Conservation (phyloP, 2,797 vertebrate species). For the Lemur catta region DNA sequence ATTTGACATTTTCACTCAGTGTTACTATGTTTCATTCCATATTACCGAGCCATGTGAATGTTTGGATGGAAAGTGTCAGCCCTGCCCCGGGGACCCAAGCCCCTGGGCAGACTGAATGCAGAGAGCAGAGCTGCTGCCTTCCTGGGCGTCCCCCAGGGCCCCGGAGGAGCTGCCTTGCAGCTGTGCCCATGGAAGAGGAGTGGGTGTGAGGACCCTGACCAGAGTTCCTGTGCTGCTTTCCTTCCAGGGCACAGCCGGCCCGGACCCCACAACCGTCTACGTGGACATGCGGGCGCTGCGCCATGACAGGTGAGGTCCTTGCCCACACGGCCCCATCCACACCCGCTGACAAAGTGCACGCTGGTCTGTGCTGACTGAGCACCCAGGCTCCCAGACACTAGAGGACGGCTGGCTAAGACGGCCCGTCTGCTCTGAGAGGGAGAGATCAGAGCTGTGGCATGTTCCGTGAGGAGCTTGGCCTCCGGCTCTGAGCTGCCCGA, state of each 20-base stretch:
- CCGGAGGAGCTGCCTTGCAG: neutral
- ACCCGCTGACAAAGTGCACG: neutral
- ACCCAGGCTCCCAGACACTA: rapidly evolving
- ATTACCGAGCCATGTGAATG: neutral
- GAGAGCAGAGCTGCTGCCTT: neutral
- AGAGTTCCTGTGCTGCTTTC: neutral
- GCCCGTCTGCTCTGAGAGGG: neutral
- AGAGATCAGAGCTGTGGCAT: neutral
- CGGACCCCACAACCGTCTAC: constrained; percentile 96
- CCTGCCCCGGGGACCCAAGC: neutral
- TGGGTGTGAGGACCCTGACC: neutral
- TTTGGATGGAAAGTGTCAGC: neutral
- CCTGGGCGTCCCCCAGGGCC: rapidly evolving
- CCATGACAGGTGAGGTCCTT: constrained; percentile 90
- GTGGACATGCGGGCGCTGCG: constrained; percentile 97
- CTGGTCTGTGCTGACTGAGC: neutral
- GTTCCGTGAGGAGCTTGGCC: neutral
- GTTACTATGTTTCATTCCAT: neutral
- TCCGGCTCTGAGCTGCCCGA: neutral
- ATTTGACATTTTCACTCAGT: neutral
- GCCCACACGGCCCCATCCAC: rapidly evolving
- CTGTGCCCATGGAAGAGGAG: neutral
- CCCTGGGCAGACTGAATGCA: neutral
- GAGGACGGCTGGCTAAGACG: neutral
- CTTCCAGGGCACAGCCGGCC: constrained; percentile 93